phyloP scores from a whole-genome alignment of 2,113 vertebrate genomes.

The Salvelinus namaycush region DNA sequence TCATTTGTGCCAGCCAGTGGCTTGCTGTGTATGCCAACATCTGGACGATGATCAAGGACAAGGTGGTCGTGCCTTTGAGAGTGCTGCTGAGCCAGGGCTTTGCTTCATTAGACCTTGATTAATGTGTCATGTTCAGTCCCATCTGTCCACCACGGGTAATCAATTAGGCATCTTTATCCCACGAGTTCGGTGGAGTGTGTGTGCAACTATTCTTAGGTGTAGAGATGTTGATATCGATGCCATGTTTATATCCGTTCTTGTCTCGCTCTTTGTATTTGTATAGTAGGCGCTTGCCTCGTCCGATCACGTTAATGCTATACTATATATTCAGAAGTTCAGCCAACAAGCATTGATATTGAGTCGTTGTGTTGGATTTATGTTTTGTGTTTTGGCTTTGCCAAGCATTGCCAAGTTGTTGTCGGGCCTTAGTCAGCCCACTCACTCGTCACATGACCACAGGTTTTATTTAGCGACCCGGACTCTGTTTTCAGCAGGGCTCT shows the following conservation, averaged over 20 bases:
- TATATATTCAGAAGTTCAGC: too few relatives aligned
- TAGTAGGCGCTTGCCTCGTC: too few relatives aligned
- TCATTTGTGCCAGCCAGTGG: not conserved
- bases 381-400: not conserved
- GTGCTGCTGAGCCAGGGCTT: not conserved
- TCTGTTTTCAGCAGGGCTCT: constrained; percentile 15
- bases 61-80: not conserved
- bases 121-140: not conserved
- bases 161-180: not conserved
- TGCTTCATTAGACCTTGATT: not conserved
- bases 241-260: not conserved
- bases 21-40: not conserved
- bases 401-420: constrained; percentile 42
- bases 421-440: constrained; percentile 29
- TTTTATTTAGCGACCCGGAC: constrained; percentile 52
- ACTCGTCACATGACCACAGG: constrained; percentile 46
- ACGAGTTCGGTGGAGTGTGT: not conserved
- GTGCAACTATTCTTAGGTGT: not conserved
- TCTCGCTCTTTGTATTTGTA: not conserved
- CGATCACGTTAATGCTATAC: too few relatives aligned
- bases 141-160: not conserved
- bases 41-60: not conserved
- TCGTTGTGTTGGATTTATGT: constrained; percentile 14
- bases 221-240: not conserved
- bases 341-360: not conserved